These are phyloP conservation scores for Gracilinanus agilis DNA, from an alignment of 2,113 vertebrate genomes.

Conservation along the genomic window DNA sequence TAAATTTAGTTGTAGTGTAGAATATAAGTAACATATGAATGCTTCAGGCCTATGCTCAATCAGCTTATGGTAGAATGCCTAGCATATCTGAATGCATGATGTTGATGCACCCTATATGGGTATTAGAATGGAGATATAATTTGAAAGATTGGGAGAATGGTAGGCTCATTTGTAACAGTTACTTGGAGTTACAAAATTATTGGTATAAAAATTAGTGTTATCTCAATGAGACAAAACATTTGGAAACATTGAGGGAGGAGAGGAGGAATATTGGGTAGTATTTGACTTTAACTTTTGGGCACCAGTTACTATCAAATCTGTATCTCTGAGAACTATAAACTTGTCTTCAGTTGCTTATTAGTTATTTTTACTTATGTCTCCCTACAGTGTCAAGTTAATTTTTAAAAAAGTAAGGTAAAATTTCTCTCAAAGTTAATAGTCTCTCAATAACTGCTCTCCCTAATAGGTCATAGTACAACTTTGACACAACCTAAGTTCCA, in stretches of 20 bases:
- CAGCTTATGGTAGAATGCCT: neutral
- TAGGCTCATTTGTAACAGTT: neutral
- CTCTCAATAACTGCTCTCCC: neutral
- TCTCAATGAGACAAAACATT: slow-evolving; percentile 11
- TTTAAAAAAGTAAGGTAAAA: neutral
- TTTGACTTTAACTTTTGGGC: neutral
- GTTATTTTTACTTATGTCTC: neutral
- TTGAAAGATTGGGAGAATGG: slow-evolving; percentile 18
- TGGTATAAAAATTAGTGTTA: slow-evolving; percentile 16
- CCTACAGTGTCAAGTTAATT: neutral
- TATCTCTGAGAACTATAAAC: neutral
- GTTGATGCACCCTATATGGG: neutral
- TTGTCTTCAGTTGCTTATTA: neutral
- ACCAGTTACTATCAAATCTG: neutral
- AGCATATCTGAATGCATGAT: slow-evolving; percentile 13
- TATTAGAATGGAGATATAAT: neutral
- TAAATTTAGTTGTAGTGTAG: slow-evolving; percentile 8
- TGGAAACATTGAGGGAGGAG: too few relatives aligned
- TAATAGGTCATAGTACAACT: neutral
- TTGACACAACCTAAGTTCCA: neutral
- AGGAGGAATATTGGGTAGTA: neutral
- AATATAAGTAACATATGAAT: slow-evolving; percentile 50
- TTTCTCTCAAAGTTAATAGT: neutral
- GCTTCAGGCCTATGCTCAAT: slow-evolving; percentile 32
- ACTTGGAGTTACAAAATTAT: slow-evolving; percentile 18